These are phyloP conservation scores for Aegithalos caudatus DNA, from an alignment of 2,113 vertebrate genomes.

Conservation along the genomic window DNA sequence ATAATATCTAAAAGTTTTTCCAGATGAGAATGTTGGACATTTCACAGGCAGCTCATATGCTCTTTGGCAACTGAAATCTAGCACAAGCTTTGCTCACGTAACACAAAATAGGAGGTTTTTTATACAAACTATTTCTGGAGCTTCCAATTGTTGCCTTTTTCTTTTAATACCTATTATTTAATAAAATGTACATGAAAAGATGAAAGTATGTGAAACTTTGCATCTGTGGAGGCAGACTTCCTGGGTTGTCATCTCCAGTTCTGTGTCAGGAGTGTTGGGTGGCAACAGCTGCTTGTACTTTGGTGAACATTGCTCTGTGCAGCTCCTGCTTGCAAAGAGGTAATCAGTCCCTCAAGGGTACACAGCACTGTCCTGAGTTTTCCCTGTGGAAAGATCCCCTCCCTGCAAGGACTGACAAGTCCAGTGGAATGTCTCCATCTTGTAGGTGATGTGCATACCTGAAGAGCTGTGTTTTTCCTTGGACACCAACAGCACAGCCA, in stretches of 20 bases:
- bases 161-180: not conserved
- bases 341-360: not conserved
- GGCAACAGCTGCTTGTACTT: not conserved
- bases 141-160: not conserved
- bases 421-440: not conserved
- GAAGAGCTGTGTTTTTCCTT: not conserved
- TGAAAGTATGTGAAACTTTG: not conserved
- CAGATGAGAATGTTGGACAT: conserved; percentile 36
- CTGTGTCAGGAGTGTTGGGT: not conserved
- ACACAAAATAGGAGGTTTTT: not conserved
- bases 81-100: not conserved
- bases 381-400: not conserved
- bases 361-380: not conserved
- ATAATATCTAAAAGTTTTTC: conserved; percentile 33
- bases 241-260: not conserved
- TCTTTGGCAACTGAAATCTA: conserved; percentile 37
- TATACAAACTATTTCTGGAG: conserved; percentile 2
- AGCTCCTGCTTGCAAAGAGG: not conserved
- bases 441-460: not conserved
- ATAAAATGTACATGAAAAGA: conserved; percentile 25
- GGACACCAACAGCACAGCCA: not conserved
- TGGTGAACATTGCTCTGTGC: not conserved
- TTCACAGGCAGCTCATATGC: not conserved
- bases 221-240: not conserved
- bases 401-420: not conserved